These are phyloP conservation scores for Castor canadensis DNA, from an alignment of 2,113 vertebrate species.

Conservation along the genomic window DNA sequence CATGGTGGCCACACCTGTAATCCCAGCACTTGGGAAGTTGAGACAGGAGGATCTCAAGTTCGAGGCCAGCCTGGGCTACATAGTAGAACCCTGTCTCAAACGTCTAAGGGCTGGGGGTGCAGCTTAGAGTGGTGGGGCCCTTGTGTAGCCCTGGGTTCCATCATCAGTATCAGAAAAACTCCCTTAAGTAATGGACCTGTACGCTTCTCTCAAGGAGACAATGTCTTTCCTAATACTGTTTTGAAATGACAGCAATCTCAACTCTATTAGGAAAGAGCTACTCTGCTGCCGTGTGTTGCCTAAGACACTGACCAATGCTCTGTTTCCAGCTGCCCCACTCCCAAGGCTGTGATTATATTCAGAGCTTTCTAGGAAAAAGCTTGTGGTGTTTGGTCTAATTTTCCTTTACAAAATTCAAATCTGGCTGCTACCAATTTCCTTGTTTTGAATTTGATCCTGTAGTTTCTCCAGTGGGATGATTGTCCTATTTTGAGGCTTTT, in stretches of 20 bases:
- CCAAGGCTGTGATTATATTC: fast-evolving
- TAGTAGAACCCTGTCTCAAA: too few species aligned
- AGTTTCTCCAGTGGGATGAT: neutral
- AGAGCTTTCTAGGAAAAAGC: neutral
- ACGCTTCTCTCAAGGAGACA: fast-evolving
- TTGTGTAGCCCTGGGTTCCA: too few species aligned
- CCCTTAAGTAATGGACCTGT: neutral
- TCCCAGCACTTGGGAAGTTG: too few species aligned
- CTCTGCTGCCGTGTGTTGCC: neutral
- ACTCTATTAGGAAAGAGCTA: fast-evolving
- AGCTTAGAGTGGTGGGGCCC: too few species aligned
- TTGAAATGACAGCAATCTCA: neutral
- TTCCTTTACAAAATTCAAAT: neutral
- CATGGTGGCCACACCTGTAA: too few species aligned
- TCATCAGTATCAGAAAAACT: too few species aligned
- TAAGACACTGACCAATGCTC: neutral
- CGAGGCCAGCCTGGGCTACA: too few species aligned
- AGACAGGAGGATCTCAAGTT: too few species aligned
- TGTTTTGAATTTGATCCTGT: too few species aligned
- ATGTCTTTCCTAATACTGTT: neutral
- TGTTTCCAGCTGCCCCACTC: fast-evolving
- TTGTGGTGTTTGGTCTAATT: neutral
- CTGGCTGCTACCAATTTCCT: neutral
- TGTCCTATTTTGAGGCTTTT: fast-evolving
- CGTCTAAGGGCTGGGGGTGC: too few species aligned